A percentile compares a stretch with the other conserved stretches of the same genome.
Conservation (phyloP, 1,140 invertebrate species). For the Micrasema longulum region DNA sequence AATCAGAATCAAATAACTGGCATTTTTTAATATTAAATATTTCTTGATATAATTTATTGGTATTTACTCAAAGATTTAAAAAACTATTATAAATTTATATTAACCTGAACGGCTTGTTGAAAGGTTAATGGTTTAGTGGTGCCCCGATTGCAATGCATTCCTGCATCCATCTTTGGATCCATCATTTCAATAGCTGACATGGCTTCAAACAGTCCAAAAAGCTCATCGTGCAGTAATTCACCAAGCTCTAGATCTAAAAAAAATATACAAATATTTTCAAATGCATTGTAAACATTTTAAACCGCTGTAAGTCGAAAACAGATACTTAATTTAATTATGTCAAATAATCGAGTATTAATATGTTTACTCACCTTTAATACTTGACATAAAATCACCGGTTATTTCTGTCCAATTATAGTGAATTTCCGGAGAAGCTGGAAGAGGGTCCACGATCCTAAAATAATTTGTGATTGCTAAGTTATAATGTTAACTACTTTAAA, state of each 20-base stretch:
- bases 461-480: no score
- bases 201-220: slow-evolving; percentile 96
- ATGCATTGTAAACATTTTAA: slow-evolving; percentile 12
- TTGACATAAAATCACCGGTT: slow-evolving; percentile 79
- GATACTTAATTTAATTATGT: no score
- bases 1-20: no score
- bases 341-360: no score
- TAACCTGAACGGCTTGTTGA: slow-evolving; percentile 84
- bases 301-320: no score
- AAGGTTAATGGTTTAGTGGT: slow-evolving; percentile 89
- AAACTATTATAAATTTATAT: neutral
- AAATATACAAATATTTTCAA: slow-evolving; percentile 48
- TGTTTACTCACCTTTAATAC: slow-evolving; percentile 75
- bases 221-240: slow-evolving; percentile 89
- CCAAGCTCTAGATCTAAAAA: slow-evolving; percentile 82
- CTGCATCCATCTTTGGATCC: slow-evolving; percentile 99
- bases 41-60: no score
- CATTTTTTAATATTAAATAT: no score
- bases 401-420: slow-evolving; percentile 83
- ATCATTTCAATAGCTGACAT: slow-evolving; percentile 99
- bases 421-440: slow-evolving; percentile 62
- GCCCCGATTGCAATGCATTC: slow-evolving; percentile 94
- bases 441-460: slow-evolving; percentile 62
- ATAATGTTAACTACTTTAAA: no score
- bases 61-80: no score